Conservation (phyloP, 2,113 vertebrate species). For the Vireo altiloquus region DNA sequence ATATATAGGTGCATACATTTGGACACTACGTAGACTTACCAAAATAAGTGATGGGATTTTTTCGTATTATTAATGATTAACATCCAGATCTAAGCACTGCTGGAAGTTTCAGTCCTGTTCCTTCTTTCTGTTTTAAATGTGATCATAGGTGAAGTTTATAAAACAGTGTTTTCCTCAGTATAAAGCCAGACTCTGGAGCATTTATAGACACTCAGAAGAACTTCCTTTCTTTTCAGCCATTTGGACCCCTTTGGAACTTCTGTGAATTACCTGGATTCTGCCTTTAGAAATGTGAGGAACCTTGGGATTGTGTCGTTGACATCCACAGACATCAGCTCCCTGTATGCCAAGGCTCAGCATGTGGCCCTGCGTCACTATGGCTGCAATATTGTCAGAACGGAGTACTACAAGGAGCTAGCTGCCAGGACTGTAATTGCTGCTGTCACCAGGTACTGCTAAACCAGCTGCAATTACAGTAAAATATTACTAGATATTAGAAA, state of each 20-base stretch:
- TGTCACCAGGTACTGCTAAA: constrained; percentile 81
- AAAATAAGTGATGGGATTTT: not conserved
- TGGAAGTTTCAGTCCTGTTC: not conserved
- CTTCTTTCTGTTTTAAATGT: not conserved
- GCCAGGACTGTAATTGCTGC: constrained; percentile 87
- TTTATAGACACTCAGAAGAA: not conserved
- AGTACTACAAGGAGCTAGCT: constrained; percentile 94
- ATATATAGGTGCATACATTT: not conserved
- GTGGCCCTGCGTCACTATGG: constrained; percentile 91
- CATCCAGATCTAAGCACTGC: not conserved
- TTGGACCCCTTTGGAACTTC: constrained; percentile 92
- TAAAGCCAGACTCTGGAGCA: not conserved
- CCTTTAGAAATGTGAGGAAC: constrained; percentile 92
- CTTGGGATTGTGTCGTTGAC: constrained; percentile 93
- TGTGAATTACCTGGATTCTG: constrained; percentile 94
- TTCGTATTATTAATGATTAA: not conserved
- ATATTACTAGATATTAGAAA: not conserved
- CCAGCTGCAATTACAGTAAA: not conserved
- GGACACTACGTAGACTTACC: not conserved
- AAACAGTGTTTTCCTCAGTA: not conserved
- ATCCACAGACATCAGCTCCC: constrained; percentile 89
- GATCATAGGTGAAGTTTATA: not conserved
- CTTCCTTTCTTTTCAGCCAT: constrained; percentile 76
- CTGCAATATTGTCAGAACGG: constrained; percentile 89
- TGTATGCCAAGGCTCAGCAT: constrained; percentile 91